Conservation (phyloP, 2,113 vertebrate genomes). For the Papio anubis region DNA sequence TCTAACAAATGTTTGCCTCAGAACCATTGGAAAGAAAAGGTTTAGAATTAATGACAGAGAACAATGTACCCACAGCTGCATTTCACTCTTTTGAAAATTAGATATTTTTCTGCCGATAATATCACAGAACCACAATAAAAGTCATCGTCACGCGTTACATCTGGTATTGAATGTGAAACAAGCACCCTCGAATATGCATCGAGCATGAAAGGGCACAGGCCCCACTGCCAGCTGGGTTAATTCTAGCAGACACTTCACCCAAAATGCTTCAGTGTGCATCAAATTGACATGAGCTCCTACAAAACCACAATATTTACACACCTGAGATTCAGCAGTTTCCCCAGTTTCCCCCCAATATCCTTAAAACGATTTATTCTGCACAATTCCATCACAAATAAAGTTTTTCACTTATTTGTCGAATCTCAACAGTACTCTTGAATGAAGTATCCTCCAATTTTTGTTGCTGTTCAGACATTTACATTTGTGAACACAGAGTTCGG, state of each 20-base stretch:
- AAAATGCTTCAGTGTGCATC: not conserved
- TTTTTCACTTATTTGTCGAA: not conserved
- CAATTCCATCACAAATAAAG: not conserved
- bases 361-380: not conserved
- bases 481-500: not conserved
- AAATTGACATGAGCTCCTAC: not conserved
- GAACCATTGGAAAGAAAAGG: not conserved
- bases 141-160: accelerated
- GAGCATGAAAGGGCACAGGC: accelerated
- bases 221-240: not conserved
- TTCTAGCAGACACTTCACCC: not conserved
- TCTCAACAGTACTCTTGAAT: not conserved
- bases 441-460: not conserved
- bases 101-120: not conserved
- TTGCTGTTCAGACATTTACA: not conserved
- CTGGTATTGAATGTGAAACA: accelerated
- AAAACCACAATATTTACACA: not conserved
- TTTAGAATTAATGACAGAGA: not conserved
- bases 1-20: not conserved
- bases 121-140: not conserved
- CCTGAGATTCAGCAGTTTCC: not conserved
- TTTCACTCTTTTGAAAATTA: not conserved
- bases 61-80: accelerated
- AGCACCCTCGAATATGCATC: accelerated
- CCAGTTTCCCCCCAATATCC: not conserved